A percentile compares a stretch with the other conserved stretches of the same genome.
These are phyloP conservation scores for Tiliqua scincoides DNA, from an alignment of 2,113 vertebrate genomes.

Conservation along the genomic window DNA sequence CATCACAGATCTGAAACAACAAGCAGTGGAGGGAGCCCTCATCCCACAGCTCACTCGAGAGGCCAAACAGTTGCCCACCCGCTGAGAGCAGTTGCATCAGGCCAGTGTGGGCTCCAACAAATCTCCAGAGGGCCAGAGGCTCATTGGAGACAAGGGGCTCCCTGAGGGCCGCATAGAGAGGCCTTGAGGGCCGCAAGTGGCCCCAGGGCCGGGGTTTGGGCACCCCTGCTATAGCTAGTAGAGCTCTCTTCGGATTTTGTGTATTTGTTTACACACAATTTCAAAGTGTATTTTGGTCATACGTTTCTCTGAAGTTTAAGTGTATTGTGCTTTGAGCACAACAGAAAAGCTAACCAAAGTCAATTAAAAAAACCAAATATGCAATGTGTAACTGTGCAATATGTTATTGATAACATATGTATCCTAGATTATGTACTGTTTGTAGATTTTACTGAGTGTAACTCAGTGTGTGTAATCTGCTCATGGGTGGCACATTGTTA, in stretches of 20 bases:
- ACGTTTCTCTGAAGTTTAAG: neutral
- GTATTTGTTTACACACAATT: neutral
- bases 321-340: neutral
- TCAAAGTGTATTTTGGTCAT: neutral
- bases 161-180: too few relatives aligned
- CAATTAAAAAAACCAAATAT: neutral
- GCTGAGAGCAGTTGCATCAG: too few relatives aligned
- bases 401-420: neutral
- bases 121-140: too few relatives aligned
- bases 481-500: neutral
- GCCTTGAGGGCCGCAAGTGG: too few relatives aligned
- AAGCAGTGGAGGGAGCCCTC: too few relatives aligned
- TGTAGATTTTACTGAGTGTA: neutral
- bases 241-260: neutral
- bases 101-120: too few relatives aligned
- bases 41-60: too few relatives aligned
- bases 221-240: neutral
- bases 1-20: too few relatives aligned
- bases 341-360: neutral
- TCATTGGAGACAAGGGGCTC: too few relatives aligned
- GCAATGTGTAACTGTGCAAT: neutral
- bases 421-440: neutral
- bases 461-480: neutral
- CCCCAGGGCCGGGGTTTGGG: too few relatives aligned
- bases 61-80: too few relatives aligned